Evolutionary conservation across 1,140 invertebrate genomes (phyloP), one percentile per base, ranked within the genome.

Genomic region (Heliconius hermathena): DNA sequence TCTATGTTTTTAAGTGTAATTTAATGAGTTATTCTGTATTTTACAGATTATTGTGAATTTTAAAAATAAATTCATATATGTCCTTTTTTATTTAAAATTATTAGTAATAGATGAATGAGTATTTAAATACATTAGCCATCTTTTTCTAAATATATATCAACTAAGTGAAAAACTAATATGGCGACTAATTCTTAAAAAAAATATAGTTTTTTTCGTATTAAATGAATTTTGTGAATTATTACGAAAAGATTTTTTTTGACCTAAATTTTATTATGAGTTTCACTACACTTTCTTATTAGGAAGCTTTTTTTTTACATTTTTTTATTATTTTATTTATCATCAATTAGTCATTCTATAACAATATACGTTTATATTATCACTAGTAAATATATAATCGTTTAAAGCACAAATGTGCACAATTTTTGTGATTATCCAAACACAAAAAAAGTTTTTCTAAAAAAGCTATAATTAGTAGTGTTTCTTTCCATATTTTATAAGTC

Each of bases 341-440:
- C 41, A 46, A n/a, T n/a, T 66, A 66, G 11, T 29, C 60, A 66
- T 29, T 22, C 60, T 66, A n/a, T 11, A 60, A 60, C 3, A 26
- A 22, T 16, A 29, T 66, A 66, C 8, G 20, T 57, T 57, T 57
- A 57, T 11, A 57, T 46, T 46, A 46, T 46, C 41, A 46, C 41
- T 46, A 46, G 3, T 57, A 57, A 22, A 57, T 36, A 36, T 0
- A 36, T 57, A 20, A 52, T 52, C 18, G 54, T 66, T 11, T 16
- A 26, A 16, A 29, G 60, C 60, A 75, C 52, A 46, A 33, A 20
- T 9, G 73, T 60, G 73, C 73, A 75, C 73, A 75, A 75, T 36
- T 57, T 66, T 75, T 74, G 73, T 75, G 73, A 60, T 60, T 29
- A 41, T 9, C 33, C 11, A 66, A 66, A n/a, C 29, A 22, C 54